These are phyloP conservation scores for Meandrina meandrites DNA, from an alignment of 92 coral and sea anemone genomes.

Conservation along the genomic window DNA sequence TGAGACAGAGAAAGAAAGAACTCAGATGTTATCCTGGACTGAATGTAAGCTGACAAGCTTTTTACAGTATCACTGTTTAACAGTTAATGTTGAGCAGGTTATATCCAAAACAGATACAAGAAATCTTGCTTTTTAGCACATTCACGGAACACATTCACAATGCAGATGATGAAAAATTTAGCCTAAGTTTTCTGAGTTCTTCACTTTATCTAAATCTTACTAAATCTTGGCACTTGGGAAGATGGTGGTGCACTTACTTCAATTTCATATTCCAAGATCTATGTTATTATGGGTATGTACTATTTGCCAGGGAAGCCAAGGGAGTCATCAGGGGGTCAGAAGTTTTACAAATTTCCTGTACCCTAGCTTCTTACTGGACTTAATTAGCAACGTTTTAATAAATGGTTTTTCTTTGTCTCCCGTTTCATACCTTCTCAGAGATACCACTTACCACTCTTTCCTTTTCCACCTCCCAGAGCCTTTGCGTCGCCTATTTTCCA, in stretches of 20 bases:
- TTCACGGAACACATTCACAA: not conserved
- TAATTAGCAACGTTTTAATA: too few species aligned
- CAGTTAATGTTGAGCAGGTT: not conserved
- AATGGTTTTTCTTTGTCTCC: too few species aligned
- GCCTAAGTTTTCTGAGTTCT: too few species aligned
- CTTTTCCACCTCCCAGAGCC: not conserved
- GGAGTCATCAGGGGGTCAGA: not conserved
- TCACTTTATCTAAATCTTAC: not conserved
- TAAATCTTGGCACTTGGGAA: not conserved
- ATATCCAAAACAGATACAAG: not conserved
- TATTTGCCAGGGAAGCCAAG: not conserved
- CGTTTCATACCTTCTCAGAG: too few species aligned
- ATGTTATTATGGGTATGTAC: not conserved
- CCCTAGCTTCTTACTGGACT: too few species aligned
- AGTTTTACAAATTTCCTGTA: too few species aligned
- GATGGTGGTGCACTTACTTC: not conserved
- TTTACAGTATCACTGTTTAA: not conserved
- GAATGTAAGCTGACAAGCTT: slow-evolving; percentile 71
- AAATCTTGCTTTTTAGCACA: not conserved
- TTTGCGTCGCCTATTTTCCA: not conserved
- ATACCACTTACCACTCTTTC: not conserved
- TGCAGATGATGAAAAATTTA: too few species aligned
- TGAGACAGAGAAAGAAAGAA: slow-evolving; percentile 78
- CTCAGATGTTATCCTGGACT: slow-evolving; percentile 91
- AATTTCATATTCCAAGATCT: not conserved